Evolutionary conservation across 35 echinoderm and acorn worm genomes (phyloP).

Genomic region (Heliocidaris tuberculata): DNA sequence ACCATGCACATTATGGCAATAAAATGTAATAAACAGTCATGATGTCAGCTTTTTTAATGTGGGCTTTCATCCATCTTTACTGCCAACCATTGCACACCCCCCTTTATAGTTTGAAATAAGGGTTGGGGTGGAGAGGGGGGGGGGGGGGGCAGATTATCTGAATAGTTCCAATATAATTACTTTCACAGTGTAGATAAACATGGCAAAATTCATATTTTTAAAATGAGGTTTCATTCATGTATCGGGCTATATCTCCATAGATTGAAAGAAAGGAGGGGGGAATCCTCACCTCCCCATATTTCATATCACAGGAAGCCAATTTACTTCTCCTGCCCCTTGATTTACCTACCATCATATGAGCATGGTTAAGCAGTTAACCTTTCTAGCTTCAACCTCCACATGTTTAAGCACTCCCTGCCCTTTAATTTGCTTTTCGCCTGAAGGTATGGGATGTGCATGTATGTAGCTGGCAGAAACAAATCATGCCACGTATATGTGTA

Average conservation of each 20-base stretch:
- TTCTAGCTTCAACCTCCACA: constrained; percentile 23
- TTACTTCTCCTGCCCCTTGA: not conserved
- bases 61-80: not conserved
- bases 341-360: constrained; percentile 27
- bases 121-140: not conserved
- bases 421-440: constrained; percentile 28
- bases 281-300: not conserved
- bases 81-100: not conserved
- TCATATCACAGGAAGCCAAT: not conserved
- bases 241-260: not conserved
- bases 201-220: too few species aligned
- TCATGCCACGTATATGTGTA: constrained; percentile 28
- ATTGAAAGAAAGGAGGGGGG: not conserved
- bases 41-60: not conserved
- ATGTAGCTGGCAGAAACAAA: not conserved
- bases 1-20: not conserved
- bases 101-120: not conserved
- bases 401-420: constrained; percentile 20
- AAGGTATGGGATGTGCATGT: not conserved
- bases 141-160: not conserved
- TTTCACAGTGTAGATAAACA: too few species aligned
- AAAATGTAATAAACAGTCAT: not conserved
- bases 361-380: constrained; percentile 40
- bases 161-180: too few species aligned
- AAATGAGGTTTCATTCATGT: not conserved